Evolutionary conservation across 2,797 vertebrate genomes (phyloP), one percentile per base, ranked within the genome.

Genomic region (Vespertilio murinus): DNA sequence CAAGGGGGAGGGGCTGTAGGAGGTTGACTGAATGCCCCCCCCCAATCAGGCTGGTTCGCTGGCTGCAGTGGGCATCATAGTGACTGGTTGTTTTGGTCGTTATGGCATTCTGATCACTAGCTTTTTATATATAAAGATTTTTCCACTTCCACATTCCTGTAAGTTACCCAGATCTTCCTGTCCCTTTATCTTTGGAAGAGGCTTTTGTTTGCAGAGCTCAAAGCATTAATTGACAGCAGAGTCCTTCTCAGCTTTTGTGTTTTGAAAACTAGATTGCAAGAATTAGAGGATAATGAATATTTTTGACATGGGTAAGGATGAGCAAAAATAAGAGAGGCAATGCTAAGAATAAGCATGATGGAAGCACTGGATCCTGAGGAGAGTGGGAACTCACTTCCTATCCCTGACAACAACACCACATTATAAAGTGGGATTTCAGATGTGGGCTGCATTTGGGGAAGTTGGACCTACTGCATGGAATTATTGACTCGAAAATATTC

Each of bases 191-290:
- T 91, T 45, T 45, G 61, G 23, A 61, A 22, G 69, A 91, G 5
- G 30, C 16, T 70, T 74, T 22, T 69, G 47, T 69, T 86, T 82
- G 42, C 30, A 38, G 18, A n/a, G 10, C 42, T 93, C 14, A 40
- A 84, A 77, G 14, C 67, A 90, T 52, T 95, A 88, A 94, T 0
- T 87, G 67, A 64, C 45, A 88, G 10, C 42, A 73, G 59, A 87
- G 52, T 93, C 30, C 30, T 79, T 92, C 69, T 69, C 12, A 30
- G 6, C 16, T 79, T 93, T 81, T 71, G 5, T 47, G 6, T 88
- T 94, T 84, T 78, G 61, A 64, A 96, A 92, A 91, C 25, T 35
- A 74, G 9, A 94, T 69, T 95, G 84, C 71, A 84, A 79, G 45
- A 30, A 56, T 77, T 67, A 82, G 33, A 56, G 10, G 14, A 17